phyloP scores from a whole-genome alignment of 2,113 vertebrate species.

The Entelurus aequoreus region DNA sequence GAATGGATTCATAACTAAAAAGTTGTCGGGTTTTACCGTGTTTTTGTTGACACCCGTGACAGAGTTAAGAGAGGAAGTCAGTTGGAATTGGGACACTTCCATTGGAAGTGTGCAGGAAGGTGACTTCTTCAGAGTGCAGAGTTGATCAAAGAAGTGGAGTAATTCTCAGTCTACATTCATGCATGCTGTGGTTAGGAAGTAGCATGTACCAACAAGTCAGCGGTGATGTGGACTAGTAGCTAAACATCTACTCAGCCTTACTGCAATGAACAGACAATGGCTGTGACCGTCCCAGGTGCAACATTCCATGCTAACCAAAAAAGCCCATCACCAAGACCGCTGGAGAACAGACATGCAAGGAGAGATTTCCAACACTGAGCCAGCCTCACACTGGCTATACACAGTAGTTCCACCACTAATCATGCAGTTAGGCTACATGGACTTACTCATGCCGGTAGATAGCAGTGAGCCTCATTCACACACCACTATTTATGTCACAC shows the following conservation, averaged over 20 bases:
- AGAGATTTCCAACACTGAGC: constrained; percentile 18
- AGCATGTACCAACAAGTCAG: constrained; percentile 43
- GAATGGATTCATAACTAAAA: too few species aligned
- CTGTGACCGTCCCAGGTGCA: constrained; percentile 21
- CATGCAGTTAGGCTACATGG: constrained; percentile 42
- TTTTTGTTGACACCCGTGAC: neutral
- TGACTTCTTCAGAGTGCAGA: constrained; percentile 70
- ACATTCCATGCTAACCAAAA: constrained; percentile 49
- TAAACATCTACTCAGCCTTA: constrained; percentile 3
- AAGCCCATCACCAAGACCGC: constrained; percentile 28
- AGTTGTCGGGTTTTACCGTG: too few species aligned
- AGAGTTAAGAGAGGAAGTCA: constrained; percentile 52
- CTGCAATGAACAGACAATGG: constrained; percentile 13
- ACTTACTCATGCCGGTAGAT: constrained; percentile 49
- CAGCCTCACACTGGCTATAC: neutral
- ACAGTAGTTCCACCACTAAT: constrained; percentile 18
- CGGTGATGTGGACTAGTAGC: neutral
- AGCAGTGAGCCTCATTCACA: constrained; percentile 29
- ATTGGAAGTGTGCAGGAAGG: constrained; percentile 57
- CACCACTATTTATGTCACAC: constrained; percentile 11
- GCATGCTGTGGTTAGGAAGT: constrained; percentile 30
- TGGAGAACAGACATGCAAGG: constrained; percentile 53
- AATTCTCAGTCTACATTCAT: constrained; percentile 39
- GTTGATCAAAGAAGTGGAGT: constrained; percentile 67
- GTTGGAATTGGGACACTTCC: constrained; percentile 62